Evolutionary conservation across 2,888 invertebrate genomes (phyloP).

Genomic region (Xylophagus ater): DNA sequence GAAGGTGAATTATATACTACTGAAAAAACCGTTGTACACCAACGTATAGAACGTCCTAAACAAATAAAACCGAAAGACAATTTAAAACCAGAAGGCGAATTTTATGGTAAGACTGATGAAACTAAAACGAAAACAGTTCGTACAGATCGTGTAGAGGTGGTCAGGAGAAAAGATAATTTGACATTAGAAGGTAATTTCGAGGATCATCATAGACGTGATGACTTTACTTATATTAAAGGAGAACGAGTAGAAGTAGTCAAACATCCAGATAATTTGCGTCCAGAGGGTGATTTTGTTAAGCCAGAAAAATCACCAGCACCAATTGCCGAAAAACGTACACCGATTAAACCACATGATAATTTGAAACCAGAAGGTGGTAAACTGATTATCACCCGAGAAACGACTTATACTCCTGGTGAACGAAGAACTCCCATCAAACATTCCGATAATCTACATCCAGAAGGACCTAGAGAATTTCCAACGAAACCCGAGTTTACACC

Average conservation of each 20-base stretch:
- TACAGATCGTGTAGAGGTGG: slow-evolving; percentile 50
- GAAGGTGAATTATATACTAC: slow-evolving; percentile 46
- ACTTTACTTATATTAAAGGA: slow-evolving; percentile 46
- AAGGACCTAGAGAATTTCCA: slow-evolving; percentile 22
- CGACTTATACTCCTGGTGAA: slow-evolving; percentile 36
- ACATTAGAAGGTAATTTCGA: slow-evolving; percentile 55
- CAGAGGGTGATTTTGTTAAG: slow-evolving; percentile 47
- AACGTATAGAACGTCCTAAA: slow-evolving; percentile 38
- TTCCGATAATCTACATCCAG: slow-evolving; percentile 39
- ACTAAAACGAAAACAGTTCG: slow-evolving; percentile 33
- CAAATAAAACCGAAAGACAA: slow-evolving; percentile 45
- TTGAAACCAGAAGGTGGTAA: slow-evolving; percentile 44
- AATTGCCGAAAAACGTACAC: slow-evolving; percentile 43
- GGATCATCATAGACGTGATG: slow-evolving; percentile 41
- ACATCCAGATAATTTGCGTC: slow-evolving; percentile 44
- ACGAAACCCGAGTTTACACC: slow-evolving; percentile 34
- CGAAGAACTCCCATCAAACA: slow-evolving; percentile 20
- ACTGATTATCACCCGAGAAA: slow-evolving; percentile 34
- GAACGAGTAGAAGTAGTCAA: slow-evolving; percentile 45
- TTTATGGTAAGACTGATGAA: slow-evolving; percentile 42
- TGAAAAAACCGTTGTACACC: slow-evolving; percentile 41
- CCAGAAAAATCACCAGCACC: slow-evolving; percentile 39
- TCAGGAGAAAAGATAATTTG: slow-evolving; percentile 54
- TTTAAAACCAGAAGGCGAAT: slow-evolving; percentile 46
- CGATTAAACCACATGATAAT: slow-evolving; percentile 45